These are phyloP conservation scores for Notiomystis cincta DNA, from an alignment of 2,113 vertebrate genomes.

Conservation along the genomic window DNA sequence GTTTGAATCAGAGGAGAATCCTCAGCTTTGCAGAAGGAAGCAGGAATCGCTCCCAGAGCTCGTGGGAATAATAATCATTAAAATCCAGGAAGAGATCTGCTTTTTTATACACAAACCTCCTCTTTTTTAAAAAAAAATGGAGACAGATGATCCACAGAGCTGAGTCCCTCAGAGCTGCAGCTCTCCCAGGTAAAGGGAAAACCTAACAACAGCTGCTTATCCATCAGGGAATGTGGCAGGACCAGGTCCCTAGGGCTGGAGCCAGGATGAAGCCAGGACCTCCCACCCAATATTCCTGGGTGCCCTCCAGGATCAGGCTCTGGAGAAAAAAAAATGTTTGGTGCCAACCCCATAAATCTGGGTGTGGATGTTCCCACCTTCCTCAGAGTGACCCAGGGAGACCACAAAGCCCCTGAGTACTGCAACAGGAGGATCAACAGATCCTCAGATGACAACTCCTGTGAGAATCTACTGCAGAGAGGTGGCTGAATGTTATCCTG, in stretches of 20 bases:
- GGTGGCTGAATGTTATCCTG: neutral
- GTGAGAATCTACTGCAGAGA: neutral
- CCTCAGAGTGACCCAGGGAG: fast-evolving
- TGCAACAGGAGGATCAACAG: neutral
- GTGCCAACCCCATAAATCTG: fast-evolving
- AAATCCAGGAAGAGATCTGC: neutral
- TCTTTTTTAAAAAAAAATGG: neutral
- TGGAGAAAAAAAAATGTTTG: neutral
- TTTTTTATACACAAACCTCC: neutral
- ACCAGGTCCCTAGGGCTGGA: neutral
- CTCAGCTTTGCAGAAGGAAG: neutral
- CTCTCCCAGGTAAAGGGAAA: neutral
- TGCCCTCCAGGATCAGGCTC: neutral
- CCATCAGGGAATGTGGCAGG: fast-evolving
- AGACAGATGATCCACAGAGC: no score
- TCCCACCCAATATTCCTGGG: fast-evolving
- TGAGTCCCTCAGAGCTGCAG: neutral
- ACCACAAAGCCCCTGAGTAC: neutral
- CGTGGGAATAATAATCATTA: neutral
- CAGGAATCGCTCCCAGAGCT: neutral
- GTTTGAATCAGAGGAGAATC: neutral
- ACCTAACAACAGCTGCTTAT: neutral
- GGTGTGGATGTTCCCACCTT: fast-evolving
- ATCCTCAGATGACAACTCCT: neutral
- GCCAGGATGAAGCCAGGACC: fast-evolving